These are phyloP conservation scores for Linyphia triangularis DNA, from an alignment of 2,888 invertebrate species.

Conservation along the genomic window DNA sequence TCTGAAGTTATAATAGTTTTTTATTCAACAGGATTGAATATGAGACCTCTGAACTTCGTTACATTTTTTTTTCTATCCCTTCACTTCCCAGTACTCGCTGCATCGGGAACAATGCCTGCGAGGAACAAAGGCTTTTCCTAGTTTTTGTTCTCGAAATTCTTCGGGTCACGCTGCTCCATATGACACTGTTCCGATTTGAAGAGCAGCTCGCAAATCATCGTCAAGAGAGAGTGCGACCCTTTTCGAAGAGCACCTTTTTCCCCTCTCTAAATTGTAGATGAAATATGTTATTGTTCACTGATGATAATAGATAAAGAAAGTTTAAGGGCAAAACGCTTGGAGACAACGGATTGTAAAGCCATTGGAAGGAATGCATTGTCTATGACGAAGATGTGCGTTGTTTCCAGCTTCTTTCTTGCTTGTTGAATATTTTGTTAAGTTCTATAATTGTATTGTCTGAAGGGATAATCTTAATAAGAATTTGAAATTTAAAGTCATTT, in stretches of 20 bases:
- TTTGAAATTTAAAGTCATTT: too few relatives aligned
- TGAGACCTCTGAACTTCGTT: constrained; percentile 17
- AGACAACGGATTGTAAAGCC: neutral
- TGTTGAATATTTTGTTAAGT: too few relatives aligned
- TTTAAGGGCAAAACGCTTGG: neutral
- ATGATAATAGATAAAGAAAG: neutral
- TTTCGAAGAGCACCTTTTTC: neutral
- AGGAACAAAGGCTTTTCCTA: constrained; percentile 30
- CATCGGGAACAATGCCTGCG: constrained; percentile 28
- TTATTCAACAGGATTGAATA: neutral
- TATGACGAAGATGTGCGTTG: too few relatives aligned
- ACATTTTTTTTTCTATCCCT: neutral
- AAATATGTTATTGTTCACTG: neutral
- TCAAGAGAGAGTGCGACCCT: neutral
- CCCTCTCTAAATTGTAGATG: neutral
- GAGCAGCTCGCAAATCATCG: neutral
- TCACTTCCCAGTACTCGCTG: neutral
- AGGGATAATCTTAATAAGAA: too few relatives aligned
- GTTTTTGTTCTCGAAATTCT: constrained; percentile 33
- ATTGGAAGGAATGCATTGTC: neutral
- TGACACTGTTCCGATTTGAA: constrained; percentile 3
- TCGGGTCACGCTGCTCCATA: constrained; percentile 1
- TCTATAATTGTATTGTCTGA: too few relatives aligned
- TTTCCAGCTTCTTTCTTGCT: too few relatives aligned
- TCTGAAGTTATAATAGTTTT: neutral